These are phyloP conservation scores for Drosophila lutescens DNA, from an alignment of 2,888 invertebrate genomes.

Conservation along the genomic window DNA sequence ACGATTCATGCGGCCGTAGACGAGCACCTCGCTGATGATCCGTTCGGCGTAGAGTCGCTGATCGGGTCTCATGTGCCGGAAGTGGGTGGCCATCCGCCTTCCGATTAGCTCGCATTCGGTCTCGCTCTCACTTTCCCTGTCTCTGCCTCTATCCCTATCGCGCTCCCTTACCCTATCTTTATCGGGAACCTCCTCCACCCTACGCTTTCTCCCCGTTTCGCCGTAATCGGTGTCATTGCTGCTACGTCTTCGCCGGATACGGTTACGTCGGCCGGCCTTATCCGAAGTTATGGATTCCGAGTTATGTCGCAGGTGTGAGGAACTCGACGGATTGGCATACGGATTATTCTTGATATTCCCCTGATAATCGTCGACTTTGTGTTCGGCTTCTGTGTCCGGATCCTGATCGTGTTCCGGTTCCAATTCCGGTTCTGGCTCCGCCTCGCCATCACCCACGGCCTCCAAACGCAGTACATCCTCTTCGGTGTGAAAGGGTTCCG, in stretches of 20 bases:
- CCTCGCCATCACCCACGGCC: conserved; percentile 6
- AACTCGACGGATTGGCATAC: not conserved
- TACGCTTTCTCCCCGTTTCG: not conserved
- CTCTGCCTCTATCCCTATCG: conserved; percentile 12
- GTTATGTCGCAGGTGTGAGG: not conserved
- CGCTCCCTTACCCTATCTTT: conserved; percentile 15
- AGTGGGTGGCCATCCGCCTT: conserved; percentile 64
- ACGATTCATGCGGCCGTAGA: conserved; percentile 66
- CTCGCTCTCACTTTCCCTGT: conserved; percentile 50
- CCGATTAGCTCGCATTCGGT: conserved; percentile 65
- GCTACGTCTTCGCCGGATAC: conserved; percentile 30
- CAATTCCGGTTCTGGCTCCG: conserved; percentile 7
- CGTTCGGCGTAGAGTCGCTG: conserved; percentile 67
- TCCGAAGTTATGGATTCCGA: not conserved
- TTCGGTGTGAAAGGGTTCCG: conserved; percentile 28
- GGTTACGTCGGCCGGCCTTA: conserved; percentile 6
- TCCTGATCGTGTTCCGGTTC: conserved; percentile 1
- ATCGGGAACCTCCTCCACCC: conserved; percentile 5
- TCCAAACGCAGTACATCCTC: conserved; percentile 37
- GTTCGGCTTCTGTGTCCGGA: not conserved
- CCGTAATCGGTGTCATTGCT: conserved; percentile 11
- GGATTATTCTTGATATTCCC: not conserved
- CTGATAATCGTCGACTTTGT: conserved; percentile 6
- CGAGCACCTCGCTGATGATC: conserved; percentile 65
- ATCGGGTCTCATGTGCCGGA: conserved; percentile 64